Conservation (phyloP, 2,113 vertebrate genomes). For the Ameiurus melas region DNA sequence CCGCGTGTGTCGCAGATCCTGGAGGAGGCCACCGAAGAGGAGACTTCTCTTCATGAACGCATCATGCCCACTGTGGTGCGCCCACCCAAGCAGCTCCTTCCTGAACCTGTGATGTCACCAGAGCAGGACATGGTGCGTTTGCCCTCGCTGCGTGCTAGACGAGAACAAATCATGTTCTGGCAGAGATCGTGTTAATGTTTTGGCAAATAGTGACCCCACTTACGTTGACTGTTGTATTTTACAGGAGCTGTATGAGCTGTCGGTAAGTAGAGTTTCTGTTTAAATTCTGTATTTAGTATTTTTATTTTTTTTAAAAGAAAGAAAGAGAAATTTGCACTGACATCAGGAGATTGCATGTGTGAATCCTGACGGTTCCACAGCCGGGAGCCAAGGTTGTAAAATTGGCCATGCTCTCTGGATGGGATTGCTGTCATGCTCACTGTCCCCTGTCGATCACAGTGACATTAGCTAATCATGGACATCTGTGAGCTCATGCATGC, state of each 20-base stretch:
- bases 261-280: conserved; percentile 75
- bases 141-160: not conserved
- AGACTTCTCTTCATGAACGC: conserved; percentile 91
- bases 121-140: conserved; percentile 86
- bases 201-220: not conserved
- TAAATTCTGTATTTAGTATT: not conserved
- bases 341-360: not conserved
- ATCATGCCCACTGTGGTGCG: conserved; percentile 98
- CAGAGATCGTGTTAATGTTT: not conserved
- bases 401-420: not conserved
- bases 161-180: not conserved
- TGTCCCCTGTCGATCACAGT: not conserved
- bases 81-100: conserved; percentile 87
- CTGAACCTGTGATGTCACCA: conserved; percentile 69
- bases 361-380: not conserved
- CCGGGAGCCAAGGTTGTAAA: not conserved
- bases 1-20: conserved; percentile 76
- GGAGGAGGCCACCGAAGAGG: conserved; percentile 96
- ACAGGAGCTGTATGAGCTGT: conserved; percentile 92
- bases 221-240: conserved; percentile 11
- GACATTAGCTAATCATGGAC: not conserved
- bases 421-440: not conserved
- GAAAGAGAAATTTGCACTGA: not conserved
- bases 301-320: not conserved
- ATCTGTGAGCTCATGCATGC: not conserved